Evolutionary conservation across 1,140 invertebrate genomes (phyloP), one percentile per base, ranked within the genome.

Genomic region (Oreohelix idahoensis): DNA sequence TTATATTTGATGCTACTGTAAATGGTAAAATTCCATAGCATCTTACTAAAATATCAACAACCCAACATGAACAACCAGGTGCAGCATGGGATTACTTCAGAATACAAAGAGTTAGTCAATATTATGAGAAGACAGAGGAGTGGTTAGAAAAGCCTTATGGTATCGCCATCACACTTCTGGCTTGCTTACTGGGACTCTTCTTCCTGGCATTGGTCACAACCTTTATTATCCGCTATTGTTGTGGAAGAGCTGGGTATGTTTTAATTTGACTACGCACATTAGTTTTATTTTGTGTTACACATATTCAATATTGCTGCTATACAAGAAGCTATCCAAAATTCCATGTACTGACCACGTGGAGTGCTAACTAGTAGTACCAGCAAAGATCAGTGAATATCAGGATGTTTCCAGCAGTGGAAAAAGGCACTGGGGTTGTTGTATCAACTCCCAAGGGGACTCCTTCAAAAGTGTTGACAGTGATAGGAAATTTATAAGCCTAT

Each of bases 111-210:
- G 86, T 89, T 23, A 81, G 69, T 53, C 75, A 80, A 29, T 89
- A 88, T 80, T 73, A 71, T 8, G 83, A 85, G 42, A 36, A 76
- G 0, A 80, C 51, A 4, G 84, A 77, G 32, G 79, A 85, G 10
- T 89, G 87, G 87, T 86, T 85, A 66, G 29, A 88, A 53, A 89
- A 86, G 11, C 58, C 77, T 20, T 79, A 84, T 32, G 89, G 89
- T 5, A 88, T 87, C 4, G 79, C 79, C 13, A 79, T 87, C 32
- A 77, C 84, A 23, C 35, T 77, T 29, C 51, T 85, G 0, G n/a
- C 45, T 53, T 76, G 71, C 51, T 1, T 85, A 0, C 70, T 87
- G 8, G 83, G 5, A n/a, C 29, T 85, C 32, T 0, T 76, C 39
- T 69, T 85, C 66, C 69, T 85, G 36, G n/a, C n/a, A n/a, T 71